Conservation (phyloP, 2,113 vertebrate species). For the Crotalus tigris region DNA sequence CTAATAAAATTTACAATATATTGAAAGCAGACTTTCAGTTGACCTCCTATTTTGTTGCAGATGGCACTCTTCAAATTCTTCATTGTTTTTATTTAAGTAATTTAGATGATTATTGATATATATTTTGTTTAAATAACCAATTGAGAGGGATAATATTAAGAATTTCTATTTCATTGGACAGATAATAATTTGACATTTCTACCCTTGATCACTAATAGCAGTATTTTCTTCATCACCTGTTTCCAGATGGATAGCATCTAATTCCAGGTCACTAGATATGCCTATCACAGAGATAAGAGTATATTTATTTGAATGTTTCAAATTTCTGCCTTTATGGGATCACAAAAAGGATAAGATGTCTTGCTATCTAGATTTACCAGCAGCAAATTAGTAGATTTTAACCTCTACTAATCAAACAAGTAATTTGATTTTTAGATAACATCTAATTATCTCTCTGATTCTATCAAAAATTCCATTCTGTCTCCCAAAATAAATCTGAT, state of each 20-base stretch:
- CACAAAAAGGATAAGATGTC: not conserved
- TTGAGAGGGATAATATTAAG: conserved; percentile 11
- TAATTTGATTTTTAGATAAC: not conserved
- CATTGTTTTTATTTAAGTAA: not conserved
- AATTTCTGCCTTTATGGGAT: not conserved
- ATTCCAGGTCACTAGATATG: conserved; percentile 16
- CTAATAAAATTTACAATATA: not conserved
- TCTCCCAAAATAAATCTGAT: conserved; percentile 13
- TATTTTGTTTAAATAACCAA: conserved; percentile 18
- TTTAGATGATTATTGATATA: not conserved
- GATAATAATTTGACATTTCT: conserved; percentile 7
- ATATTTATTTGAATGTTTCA: not conserved
- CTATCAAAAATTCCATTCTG: conserved; percentile 1
- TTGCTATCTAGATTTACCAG: not conserved
- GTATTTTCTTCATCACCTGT: not conserved
- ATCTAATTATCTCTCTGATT: not conserved
- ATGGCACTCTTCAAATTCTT: not conserved
- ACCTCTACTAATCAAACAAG: not conserved
- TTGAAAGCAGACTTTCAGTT: not conserved
- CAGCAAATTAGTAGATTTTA: not conserved
- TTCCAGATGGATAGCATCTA: conserved; percentile 1
- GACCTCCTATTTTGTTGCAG: not conserved
- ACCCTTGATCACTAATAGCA: conserved; percentile 15
- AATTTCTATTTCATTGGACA: conserved; percentile 13
- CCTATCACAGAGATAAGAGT: conserved; percentile 4